Evolutionary conservation across 2,888 invertebrate genomes (phyloP).

Genomic region (Eupithecia insigniata): DNA sequence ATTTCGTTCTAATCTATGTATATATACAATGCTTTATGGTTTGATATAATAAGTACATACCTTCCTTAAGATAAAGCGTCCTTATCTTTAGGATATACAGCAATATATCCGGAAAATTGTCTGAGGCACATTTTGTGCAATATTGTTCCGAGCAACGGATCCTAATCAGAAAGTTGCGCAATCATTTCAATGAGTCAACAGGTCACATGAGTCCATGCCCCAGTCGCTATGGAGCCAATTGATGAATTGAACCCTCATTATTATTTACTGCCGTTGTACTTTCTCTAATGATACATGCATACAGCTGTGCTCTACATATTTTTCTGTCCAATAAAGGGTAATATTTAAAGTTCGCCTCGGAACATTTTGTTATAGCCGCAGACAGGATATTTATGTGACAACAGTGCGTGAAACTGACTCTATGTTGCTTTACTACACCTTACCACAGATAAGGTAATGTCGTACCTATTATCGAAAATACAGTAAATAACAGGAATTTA

Average conservation of each 20-base stretch:
- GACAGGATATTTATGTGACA: slow-evolving; percentile 7
- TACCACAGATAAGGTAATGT: too few relatives aligned
- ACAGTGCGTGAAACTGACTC: neutral
- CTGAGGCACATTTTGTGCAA: neutral
- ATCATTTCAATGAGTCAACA: slow-evolving; percentile 16
- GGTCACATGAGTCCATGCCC: slow-evolving; percentile 2
- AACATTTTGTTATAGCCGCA: neutral
- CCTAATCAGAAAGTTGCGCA: slow-evolving; percentile 2
- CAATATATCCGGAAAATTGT: neutral
- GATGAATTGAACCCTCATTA: neutral
- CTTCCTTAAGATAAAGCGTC: neutral
- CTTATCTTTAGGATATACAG: neutral
- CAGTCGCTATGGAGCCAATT: slow-evolving; percentile 18
- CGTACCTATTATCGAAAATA: neutral
- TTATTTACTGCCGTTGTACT: neutral
- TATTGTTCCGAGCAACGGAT: neutral
- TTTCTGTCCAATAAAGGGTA: neutral
- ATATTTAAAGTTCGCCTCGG: neutral
- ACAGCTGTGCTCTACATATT: slow-evolving; percentile 5
- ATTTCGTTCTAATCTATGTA: neutral
- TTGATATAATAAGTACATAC: neutral
- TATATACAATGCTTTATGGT: neutral
- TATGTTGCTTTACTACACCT: neutral
- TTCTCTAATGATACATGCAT: slow-evolving; percentile 9
- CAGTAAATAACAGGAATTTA: neutral